Base-by-base conservation (phyloP, 2,797 vertebrate species). In the Periophthalmus magnuspinnatus region DNA sequence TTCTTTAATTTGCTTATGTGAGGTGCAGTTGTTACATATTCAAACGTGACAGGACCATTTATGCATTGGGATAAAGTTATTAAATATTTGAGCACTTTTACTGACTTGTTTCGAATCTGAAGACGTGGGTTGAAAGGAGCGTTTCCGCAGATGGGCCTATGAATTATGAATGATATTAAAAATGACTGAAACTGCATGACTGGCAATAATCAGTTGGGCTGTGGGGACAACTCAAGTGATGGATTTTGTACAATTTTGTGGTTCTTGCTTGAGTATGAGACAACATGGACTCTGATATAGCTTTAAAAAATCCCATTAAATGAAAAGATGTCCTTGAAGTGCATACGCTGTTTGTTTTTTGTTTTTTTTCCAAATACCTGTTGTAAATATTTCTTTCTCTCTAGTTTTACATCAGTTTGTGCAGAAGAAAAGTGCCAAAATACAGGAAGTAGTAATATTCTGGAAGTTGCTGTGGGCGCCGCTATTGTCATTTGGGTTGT, bases 161-260 rank as follows among this genome's bases (percentile, higher is more conserved):
- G 22, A 17, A 71, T 52, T 48, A 71, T 54, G 56, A 59, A n/a
- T 38, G 5, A 45, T 24, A 52, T 45, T 56, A 36, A 67, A 67
- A 55, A 56, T 67, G 56, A 33, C 19, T 54, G 7, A 34, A 32
- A 52, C 47, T 24, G 50, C 4, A 22, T 38, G 0, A 24, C 34
- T 58, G 56, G 56, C 28, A 56, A 16, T 56, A 14, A 56, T 56
- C 5, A 6, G 22, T 13, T 13, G 54, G 5, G 54, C 9, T 16
- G 54, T 14, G 11, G 13, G 4, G 52, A 55, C 9, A 55, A 22
- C 21, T 11, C 21, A 9, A 24, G 2, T 24, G 54, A 22, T 24
- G 21, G 52, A 24, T 22, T 16, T 19, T 5, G 5, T n/a, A 6
- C n/a, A 16, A 3, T 22, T 8, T 34, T 36, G 14, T 34, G 6